Evolutionary conservation across 2,888 invertebrate species (phyloP), one percentile per base, ranked within the genome.

Genomic region (Pseudeuparius sepicola): DNA sequence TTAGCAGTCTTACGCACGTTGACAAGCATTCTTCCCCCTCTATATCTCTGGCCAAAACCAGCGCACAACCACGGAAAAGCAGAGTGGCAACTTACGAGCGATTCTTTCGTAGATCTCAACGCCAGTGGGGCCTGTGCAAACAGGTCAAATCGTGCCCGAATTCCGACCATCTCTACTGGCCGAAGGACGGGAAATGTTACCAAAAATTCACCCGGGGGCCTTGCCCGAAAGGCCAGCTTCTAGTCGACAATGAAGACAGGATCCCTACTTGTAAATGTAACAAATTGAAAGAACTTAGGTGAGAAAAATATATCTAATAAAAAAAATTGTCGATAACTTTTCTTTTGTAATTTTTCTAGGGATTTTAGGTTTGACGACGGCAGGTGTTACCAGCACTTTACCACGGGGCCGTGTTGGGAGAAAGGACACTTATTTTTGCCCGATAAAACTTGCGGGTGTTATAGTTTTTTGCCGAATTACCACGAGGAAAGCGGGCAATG

Each of bases 321-420:
- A n/a, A n/a, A n/a, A n/a, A n/a, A n/a, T n/a, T n/a, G n/a, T n/a
- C n/a, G n/a, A n/a, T n/a, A n/a, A n/a, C n/a, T n/a, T n/a, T n/a
- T n/a, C n/a, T n/a, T n/a, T n/a, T n/a, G n/a, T n/a, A n/a, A n/a
- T n/a, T n/a, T n/a, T n/a, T n/a, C n/a, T n/a, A n/a, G 14, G 18
- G 16, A 13, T n/a, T 57, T 53, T 28, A 47, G 49, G 14, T 33
- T 28, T 30, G 40, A 60, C 59, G 67, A 59, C 4, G 69, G 75
- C n/a, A 73, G 78, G 2, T 88, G 88, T 54, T 80, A 83, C 55
- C 78, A 83, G 45, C 83, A 84, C 54, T 86, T 78, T 58, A 80
- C 84, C 1, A 68, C 71, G 44, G 88, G 88, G 0, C 87, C 87
- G 0, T 88, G 88, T 53, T 72, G 73, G 36, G 75, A 76, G 44